phyloP scores from a whole-genome alignment of 2,113 vertebrate species.

The Spea bombifrons region DNA sequence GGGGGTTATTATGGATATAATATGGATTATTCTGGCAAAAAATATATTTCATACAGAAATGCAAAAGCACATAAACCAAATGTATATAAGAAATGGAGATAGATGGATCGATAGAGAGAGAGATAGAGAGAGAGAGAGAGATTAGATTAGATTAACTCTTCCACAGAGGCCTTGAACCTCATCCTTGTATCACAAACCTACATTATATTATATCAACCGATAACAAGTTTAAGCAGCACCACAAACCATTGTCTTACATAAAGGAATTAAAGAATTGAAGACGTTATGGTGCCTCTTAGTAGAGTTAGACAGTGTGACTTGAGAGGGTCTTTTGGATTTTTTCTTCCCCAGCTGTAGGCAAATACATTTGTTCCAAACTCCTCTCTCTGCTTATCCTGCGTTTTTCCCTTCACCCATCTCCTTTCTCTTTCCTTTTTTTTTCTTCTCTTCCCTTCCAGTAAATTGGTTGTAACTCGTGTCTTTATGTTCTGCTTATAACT shows the following conservation, averaged over 20 bases:
- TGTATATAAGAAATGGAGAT: too few relatives aligned
- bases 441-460: conserved; percentile 54
- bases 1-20: background rate
- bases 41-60: too few relatives aligned
- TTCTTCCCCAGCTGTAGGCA: conserved; percentile 6
- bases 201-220: background rate
- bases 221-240: background rate
- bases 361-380: conserved; percentile 18
- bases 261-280: background rate
- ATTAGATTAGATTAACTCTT: too few relatives aligned
- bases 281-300: too few relatives aligned
- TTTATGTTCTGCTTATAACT: conserved; percentile 77
- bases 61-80: too few relatives aligned
- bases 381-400: conserved; percentile 45
- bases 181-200: background rate
- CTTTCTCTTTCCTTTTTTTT: conserved; percentile 38
- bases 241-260: background rate
- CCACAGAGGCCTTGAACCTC: background rate
- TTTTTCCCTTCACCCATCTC: conserved; percentile 51
- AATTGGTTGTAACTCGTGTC: conserved; percentile 74
- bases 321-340: background rate
- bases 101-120: too few relatives aligned
- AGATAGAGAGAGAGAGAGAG: too few relatives aligned
- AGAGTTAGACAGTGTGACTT: background rate
- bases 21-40: background rate